phyloP scores from a whole-genome alignment of 2,113 vertebrate species.

The Dipodomys spectabilis region DNA sequence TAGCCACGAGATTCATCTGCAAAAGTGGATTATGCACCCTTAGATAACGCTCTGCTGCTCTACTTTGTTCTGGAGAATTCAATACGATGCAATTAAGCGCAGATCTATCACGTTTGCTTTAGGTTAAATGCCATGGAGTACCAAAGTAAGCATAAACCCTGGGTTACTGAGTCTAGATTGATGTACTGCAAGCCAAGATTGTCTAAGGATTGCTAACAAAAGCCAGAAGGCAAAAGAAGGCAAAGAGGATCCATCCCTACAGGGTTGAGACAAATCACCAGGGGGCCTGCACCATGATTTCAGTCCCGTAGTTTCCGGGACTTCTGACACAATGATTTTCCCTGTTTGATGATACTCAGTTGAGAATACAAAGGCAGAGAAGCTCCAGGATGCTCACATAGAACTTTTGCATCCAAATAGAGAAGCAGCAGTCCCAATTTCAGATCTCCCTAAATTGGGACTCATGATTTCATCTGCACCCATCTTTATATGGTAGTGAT shows the following conservation, averaged over 20 bases:
- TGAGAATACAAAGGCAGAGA: not conserved
- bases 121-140: not conserved
- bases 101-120: not conserved
- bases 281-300: not conserved
- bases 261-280: not conserved
- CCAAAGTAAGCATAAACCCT: not conserved
- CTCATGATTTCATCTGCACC: not conserved
- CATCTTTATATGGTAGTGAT: not conserved
- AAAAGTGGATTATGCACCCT: not conserved
- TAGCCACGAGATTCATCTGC: not conserved
- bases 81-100: not conserved
- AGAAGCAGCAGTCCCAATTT: not conserved
- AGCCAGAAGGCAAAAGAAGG: not conserved
- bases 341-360: not conserved
- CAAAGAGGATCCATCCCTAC: not conserved
- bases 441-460: not conserved
- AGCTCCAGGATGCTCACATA: not conserved
- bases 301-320: not conserved
- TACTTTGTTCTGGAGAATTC: not conserved
- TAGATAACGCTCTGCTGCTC: not conserved
- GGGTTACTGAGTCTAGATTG: not conserved
- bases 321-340: not conserved
- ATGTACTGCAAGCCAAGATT: not conserved
- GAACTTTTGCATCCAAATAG: not conserved
- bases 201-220: not conserved